Percentiles rank a stretch among this genome's conserved stretches.
phyloP scores from a whole-genome alignment of 2,888 invertebrate genomes.

The Agrochola lychnidis region DNA sequence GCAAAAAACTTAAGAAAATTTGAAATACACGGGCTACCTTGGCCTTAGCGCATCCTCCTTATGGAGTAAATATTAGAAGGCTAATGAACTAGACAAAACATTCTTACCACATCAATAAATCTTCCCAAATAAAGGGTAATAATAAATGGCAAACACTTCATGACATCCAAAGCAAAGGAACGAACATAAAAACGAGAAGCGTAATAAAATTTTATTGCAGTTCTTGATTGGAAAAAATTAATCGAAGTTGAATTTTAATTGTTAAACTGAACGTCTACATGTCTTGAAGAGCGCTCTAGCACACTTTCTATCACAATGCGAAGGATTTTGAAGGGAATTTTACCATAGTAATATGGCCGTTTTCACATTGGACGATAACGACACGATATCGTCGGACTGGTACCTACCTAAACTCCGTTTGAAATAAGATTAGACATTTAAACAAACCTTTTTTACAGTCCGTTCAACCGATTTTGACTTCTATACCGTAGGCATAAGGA shows the following conservation, averaged over 20 bases:
- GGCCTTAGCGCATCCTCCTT: neutral
- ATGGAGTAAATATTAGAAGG: neutral
- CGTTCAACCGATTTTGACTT: no score
- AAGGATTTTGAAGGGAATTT: neutral
- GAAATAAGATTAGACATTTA: no score
- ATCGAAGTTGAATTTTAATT: constrained; percentile 32
- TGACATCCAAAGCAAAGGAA: constrained; percentile 36
- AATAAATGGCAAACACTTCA: constrained; percentile 51
- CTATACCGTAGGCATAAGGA: no score
- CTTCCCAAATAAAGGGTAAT: constrained; percentile 26
- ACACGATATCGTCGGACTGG: no score
- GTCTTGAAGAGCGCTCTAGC: neutral
- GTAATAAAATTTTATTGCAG: constrained; percentile 24
- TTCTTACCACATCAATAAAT: constrained; percentile 50
- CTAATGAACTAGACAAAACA: neutral
- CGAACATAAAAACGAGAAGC: neutral
- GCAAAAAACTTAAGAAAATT: neutral
- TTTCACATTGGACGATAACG: no score
- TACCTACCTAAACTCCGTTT: no score
- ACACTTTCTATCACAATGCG: neutral
- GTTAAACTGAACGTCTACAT: neutral
- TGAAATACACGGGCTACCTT: no score
- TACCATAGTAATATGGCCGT: no score
- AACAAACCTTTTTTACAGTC: no score
- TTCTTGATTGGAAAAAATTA: constrained; percentile 35